These are phyloP conservation scores for Sarcophaga carnaria DNA, from an alignment of 2,888 invertebrate species.

Conservation along the genomic window DNA sequence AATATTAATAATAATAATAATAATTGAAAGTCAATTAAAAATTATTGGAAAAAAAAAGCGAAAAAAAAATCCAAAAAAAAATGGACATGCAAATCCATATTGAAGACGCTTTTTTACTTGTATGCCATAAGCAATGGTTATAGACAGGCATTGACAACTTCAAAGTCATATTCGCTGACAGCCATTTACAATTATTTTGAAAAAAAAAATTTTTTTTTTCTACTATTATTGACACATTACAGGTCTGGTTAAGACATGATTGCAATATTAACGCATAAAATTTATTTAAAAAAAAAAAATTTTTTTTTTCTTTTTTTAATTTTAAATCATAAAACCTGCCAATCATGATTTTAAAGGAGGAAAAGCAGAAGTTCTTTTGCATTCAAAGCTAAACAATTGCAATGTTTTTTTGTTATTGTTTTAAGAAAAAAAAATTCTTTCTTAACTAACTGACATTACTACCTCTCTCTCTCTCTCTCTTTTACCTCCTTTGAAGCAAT, in stretches of 20 bases:
- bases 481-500: too few relatives aligned
- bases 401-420: too few relatives aligned
- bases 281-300: neutral
- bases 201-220: neutral
- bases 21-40: conserved; percentile 63
- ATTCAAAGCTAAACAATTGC: too few relatives aligned
- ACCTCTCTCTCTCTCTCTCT: too few relatives aligned
- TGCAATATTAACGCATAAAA: neutral
- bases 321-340: too few relatives aligned
- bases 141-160: neutral
- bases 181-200: neutral
- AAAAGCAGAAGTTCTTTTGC: too few relatives aligned
- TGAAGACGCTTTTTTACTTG: neutral
- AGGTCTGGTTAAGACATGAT: neutral
- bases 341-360: too few relatives aligned
- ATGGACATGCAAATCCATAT: neutral
- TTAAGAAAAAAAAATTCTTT: too few relatives aligned
- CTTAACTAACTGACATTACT: too few relatives aligned
- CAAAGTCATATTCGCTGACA: neutral
- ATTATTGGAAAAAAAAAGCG: neutral
- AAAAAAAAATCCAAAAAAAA: conserved; percentile 2
- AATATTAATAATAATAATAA: conserved; percentile 14
- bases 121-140: neutral
- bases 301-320: neutral
- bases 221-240: neutral